Evolutionary conservation across 1,140 invertebrate genomes (phyloP), one percentile per base, ranked within the genome.

Genomic region (Diachasmimorpha longicaudata): DNA sequence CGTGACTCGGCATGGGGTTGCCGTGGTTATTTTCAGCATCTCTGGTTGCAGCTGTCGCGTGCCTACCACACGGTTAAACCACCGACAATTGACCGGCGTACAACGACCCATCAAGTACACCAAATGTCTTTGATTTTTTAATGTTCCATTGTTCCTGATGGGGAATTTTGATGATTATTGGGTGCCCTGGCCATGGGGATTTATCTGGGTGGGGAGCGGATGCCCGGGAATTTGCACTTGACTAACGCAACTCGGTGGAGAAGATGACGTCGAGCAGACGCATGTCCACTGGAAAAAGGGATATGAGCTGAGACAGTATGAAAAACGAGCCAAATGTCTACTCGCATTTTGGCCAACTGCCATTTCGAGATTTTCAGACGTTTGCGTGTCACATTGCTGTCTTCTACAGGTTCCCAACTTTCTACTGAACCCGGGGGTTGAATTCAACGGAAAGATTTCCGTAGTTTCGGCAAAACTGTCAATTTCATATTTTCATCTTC

Each of bases 1-100:
- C 77, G 76, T 79, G 78, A 78, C 73, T 81, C 80, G 79, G 82
- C 81, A 83, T 83, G 83, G 83, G 82, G 83, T 82, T 83, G 78
- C 75, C 76, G 81, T 68, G 80, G 83, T 81, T 84, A 84, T 84
- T 84, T 84, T 68, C 80, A 77, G 83, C 31, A 39, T 68, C 77
- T 76, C 71, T 74, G 70, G 81, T 25, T 80, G 83, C 83, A 84
- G 84, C 83, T 84, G 84, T 83, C 81, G 81, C 71, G 77, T 80
- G 23, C 69, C 9, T 42, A 48, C 63, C n/a, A 37, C 71, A 46
- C 77, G 79, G 79, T 81, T 81, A 82, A 84, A 85, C 83, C 83
- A 85, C 83, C 82, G 83, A 83, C 82, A 80, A 77, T 78, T 68
- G 66, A 37, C 31, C 66, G 58, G 5, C 58, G 66, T 68, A 68